Conservation (phyloP, 2,888 invertebrate species). For the Ypsolopha scabrella region DNA sequence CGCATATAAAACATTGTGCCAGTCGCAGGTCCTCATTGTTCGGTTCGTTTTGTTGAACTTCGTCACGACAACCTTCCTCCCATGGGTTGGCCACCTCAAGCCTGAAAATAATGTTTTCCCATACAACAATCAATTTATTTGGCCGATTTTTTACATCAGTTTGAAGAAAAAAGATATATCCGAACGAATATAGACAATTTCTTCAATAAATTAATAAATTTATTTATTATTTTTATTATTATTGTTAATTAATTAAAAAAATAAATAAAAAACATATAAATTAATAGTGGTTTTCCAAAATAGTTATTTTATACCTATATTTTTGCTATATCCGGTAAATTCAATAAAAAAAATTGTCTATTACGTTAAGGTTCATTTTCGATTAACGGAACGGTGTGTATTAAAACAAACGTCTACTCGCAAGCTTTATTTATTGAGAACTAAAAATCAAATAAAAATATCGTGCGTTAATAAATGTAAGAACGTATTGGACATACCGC, state of each 20-base stretch:
- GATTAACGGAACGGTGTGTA: too few relatives aligned
- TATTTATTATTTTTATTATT: too few relatives aligned
- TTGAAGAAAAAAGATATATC: slow-evolving; percentile 4
- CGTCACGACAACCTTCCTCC: slow-evolving; percentile 5
- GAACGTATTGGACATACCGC: too few relatives aligned
- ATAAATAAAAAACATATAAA: too few relatives aligned
- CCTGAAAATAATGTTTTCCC: slow-evolving; percentile 6
- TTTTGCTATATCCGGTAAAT: slow-evolving; percentile 3
- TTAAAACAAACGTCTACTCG: too few relatives aligned
- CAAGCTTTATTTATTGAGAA: too few relatives aligned
- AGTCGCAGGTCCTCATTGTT: slow-evolving; percentile 5
- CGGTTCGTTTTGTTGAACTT: slow-evolving; percentile 3
- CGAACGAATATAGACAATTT: slow-evolving; percentile 5
- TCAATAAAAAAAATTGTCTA: slow-evolving; percentile 1
- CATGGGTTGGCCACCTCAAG: slow-evolving; percentile 3
- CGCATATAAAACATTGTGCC: slow-evolving; percentile 13
- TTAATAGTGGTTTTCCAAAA: slow-evolving; percentile 4
- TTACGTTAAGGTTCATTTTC: not conserved
- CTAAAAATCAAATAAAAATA: too few relatives aligned
- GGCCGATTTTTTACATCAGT: slow-evolving; percentile 6
- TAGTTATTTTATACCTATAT: slow-evolving; percentile 3
- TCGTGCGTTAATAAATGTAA: too few relatives aligned
- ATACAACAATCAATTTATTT: slow-evolving; percentile 6
- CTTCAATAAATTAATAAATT: too few relatives aligned
- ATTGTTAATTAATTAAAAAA: too few relatives aligned